Percentiles rank a stretch among this genome's conserved stretches.
Evolutionary conservation across 2,113 vertebrate species (phyloP).

Genomic region (Rana temporaria): DNA sequence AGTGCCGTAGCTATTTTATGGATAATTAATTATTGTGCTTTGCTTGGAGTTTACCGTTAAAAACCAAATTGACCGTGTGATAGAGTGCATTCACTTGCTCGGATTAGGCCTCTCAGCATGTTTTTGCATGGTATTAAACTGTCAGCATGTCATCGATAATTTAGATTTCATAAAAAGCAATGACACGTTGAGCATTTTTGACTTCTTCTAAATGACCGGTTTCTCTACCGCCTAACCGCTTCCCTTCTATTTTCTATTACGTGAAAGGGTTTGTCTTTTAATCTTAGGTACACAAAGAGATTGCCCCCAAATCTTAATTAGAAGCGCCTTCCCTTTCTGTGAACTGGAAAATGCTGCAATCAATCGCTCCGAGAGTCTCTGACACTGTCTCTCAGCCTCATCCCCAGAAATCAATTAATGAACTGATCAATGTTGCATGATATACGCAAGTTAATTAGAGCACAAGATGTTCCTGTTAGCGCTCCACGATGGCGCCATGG

Average conservation of each 20-base stretch:
- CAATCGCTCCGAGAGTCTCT: slow-evolving; percentile 18
- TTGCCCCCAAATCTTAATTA: slow-evolving; percentile 11
- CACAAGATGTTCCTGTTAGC: slow-evolving; percentile 11
- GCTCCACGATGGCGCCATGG: background rate
- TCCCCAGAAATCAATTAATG: slow-evolving; percentile 39
- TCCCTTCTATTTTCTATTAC: background rate
- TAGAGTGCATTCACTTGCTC: background rate
- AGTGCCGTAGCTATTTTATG: no score
- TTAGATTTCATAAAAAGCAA: no score
- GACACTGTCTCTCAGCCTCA: slow-evolving; percentile 25
- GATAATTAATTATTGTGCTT: background rate
- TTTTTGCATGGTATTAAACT: background rate
- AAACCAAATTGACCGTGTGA: background rate
- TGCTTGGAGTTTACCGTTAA: background rate
- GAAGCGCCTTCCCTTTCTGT: background rate
- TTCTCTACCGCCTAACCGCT: background rate
- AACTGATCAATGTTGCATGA: slow-evolving; percentile 47
- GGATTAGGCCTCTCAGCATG: background rate
- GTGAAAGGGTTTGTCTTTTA: background rate
- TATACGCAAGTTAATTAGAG: slow-evolving; percentile 50
- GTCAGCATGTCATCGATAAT: background rate
- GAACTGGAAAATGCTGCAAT: slow-evolving; percentile 13
- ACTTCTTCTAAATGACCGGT: background rate
- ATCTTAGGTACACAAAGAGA: background rate
- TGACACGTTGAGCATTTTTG: no score